Percentiles rank a stretch among this genome's conserved stretches.
These are phyloP conservation scores for Aphodius granarius DNA, from an alignment of 2,888 invertebrate genomes.

Conservation along the genomic window DNA sequence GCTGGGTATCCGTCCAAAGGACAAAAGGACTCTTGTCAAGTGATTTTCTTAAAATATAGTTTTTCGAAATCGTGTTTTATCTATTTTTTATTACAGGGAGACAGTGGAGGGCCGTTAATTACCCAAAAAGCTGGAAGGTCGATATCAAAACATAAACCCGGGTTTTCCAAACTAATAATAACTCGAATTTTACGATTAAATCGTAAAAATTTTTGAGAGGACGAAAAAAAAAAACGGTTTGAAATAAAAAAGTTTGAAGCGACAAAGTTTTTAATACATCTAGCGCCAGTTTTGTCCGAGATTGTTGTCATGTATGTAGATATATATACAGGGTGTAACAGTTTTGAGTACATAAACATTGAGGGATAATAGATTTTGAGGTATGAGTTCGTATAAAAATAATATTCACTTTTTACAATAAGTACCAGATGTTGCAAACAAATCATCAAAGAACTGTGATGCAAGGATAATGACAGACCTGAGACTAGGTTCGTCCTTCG, in stretches of 20 bases:
- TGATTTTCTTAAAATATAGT: too few relatives aligned
- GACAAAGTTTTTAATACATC: not conserved
- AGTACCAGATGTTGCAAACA: too few relatives aligned
- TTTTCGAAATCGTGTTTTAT: too few relatives aligned
- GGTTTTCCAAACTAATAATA: not conserved
- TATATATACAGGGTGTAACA: too few relatives aligned
- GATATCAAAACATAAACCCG: not conserved
- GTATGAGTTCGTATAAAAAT: too few relatives aligned
- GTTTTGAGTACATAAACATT: too few relatives aligned
- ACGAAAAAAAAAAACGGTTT: not conserved
- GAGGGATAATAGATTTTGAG: too few relatives aligned
- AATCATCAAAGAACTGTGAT: too few relatives aligned
- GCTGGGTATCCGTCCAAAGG: conserved; percentile 86
- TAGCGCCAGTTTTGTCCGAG: not conserved
- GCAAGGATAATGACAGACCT: conserved; percentile 69
- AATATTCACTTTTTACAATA: too few relatives aligned
- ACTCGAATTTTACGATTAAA: not conserved
- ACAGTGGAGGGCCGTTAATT: conserved; percentile 82
- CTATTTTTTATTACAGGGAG: too few relatives aligned
- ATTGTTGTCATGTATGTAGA: not conserved
- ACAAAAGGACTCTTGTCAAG: conserved; percentile 82
- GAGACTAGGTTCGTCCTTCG: conserved; percentile 80
- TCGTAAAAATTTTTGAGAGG: not conserved
- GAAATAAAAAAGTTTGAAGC: not conserved
- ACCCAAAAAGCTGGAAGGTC: conserved; percentile 44